Evolutionary conservation across 2,797 vertebrate genomes (phyloP).

Genomic region (Chloroceryle amazona): DNA sequence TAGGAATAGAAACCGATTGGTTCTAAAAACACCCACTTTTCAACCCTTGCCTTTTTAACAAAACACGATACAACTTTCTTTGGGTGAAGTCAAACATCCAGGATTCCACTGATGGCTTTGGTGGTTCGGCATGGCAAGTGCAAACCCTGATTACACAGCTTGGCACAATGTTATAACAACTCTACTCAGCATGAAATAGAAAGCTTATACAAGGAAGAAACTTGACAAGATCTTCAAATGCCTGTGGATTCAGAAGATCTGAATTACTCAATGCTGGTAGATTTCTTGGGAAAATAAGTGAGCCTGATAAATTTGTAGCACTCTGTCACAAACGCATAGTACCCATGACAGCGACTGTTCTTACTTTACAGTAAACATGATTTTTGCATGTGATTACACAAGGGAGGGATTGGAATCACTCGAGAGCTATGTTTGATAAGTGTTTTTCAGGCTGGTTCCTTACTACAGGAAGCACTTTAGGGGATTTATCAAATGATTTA

Average conservation of each 20-base stretch:
- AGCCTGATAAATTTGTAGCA: not conserved
- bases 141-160: not conserved
- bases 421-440: not conserved
- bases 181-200: not conserved
- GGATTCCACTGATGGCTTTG: not conserved
- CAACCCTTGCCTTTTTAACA: not conserved
- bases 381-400: not conserved
- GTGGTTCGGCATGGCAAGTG: not conserved
- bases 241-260: not conserved
- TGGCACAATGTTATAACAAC: not conserved
- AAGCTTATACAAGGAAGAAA: not conserved
- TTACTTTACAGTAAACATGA: not conserved
- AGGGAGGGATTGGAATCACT: not conserved
- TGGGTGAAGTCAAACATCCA: not conserved
- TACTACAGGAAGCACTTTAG: not conserved
- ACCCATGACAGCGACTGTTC: not conserved
- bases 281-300: not conserved
- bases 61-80: not conserved
- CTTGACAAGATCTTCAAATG: not conserved
- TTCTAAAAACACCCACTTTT: constrained; percentile 25
- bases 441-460: not conserved
- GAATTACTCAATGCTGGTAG: not conserved
- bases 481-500: not conserved
- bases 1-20: constrained; percentile 19
- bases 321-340: not conserved